phyloP scores from a whole-genome alignment of 2,888 invertebrate species.

The Leptinotarsa peninsularis region DNA sequence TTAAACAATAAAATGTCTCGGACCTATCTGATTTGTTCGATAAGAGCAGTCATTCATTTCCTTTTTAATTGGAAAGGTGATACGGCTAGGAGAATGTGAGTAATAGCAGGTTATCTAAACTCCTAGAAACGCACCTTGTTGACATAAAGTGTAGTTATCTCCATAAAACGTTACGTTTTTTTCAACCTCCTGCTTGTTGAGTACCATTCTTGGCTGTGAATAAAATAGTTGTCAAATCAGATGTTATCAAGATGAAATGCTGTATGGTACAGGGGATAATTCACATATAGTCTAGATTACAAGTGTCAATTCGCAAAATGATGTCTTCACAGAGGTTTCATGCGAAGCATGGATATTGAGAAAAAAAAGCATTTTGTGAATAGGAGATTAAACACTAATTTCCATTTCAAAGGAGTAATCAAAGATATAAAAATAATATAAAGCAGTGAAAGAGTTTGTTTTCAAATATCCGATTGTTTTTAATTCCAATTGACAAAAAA shows the following conservation, averaged over 20 bases:
- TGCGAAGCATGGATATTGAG: too few species aligned
- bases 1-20: constrained; percentile 11
- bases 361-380: too few species aligned
- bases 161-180: constrained; percentile 52
- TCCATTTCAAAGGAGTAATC: too few species aligned
- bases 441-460: too few species aligned
- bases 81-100: constrained; percentile 21
- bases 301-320: too few species aligned
- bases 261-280: too few species aligned
- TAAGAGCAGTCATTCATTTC: constrained; percentile 23
- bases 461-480: too few species aligned
- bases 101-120: constrained; percentile 19
- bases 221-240: not conserved
- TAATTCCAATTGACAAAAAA: too few species aligned
- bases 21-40: constrained; percentile 11
- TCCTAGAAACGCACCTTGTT: constrained; percentile 29
- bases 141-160: constrained; percentile 44
- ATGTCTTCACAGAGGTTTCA: too few species aligned
- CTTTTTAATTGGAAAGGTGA: constrained; percentile 35
- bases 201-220: constrained; percentile 26
- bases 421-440: too few species aligned
- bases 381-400: too few species aligned
- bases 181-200: constrained; percentile 42
- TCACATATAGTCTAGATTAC: too few species aligned
- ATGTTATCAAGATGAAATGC: not conserved